These are phyloP conservation scores for Sturmia bella DNA, from an alignment of 2,888 invertebrate species.

Conservation along the genomic window DNA sequence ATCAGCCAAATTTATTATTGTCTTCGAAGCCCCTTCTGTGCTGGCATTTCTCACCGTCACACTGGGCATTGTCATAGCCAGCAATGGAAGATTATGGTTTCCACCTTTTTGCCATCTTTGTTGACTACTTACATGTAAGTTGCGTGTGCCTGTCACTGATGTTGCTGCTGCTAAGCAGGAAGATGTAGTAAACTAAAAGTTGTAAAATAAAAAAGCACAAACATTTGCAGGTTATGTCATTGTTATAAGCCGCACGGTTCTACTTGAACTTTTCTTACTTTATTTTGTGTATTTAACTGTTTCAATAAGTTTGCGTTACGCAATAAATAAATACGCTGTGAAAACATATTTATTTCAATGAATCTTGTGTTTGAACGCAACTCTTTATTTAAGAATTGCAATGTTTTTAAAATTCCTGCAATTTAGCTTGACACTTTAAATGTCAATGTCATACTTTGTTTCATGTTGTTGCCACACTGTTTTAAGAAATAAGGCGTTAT, in stretches of 20 bases:
- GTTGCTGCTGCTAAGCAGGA: constrained; percentile 20
- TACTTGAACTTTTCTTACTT: constrained; percentile 71
- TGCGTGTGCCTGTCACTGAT: constrained; percentile 66
- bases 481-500: too few relatives aligned
- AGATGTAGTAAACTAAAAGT: constrained; percentile 64
- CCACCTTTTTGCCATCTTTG: constrained; percentile 18
- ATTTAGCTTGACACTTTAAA: constrained; percentile 42
- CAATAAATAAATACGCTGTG: constrained; percentile 75
- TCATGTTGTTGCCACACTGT: too few relatives aligned
- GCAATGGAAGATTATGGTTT: constrained; percentile 46
- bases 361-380: neutral
- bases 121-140: constrained; percentile 72
- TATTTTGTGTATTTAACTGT: constrained; percentile 68
- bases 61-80: constrained; percentile 52
- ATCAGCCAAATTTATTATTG: constrained; percentile 73
- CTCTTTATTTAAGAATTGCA: constrained; percentile 43
- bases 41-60: constrained; percentile 75
- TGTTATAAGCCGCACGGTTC: constrained; percentile 14
- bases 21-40: constrained; percentile 69
- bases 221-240: constrained; percentile 79
- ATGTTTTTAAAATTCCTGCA: constrained; percentile 55
- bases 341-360: constrained; percentile 71
- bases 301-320: constrained; percentile 70
- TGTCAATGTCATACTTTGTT: constrained; percentile 1
- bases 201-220: constrained; percentile 45